These are phyloP conservation scores for Petrocephalus zakoni DNA, from an alignment of 2,113 vertebrate species.

Conservation along the genomic window DNA sequence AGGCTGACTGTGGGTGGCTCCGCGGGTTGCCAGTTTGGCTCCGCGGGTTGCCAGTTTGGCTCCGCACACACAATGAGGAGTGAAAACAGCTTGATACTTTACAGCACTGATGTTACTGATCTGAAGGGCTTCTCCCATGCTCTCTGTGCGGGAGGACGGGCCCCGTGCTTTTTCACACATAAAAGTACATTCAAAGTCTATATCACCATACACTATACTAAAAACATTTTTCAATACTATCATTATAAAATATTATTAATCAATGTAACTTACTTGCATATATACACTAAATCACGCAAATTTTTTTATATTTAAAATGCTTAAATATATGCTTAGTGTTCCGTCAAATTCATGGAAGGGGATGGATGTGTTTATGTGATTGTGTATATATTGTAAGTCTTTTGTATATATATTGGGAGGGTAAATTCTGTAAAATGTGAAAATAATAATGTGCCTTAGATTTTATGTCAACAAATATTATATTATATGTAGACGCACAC, in stretches of 20 bases:
- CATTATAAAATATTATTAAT: background rate
- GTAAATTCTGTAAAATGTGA: background rate
- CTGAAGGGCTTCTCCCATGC: constrained; percentile 13
- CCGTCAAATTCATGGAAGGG: background rate
- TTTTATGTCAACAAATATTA: background rate
- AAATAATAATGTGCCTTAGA: background rate
- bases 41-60: constrained; percentile 31
- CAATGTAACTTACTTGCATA: background rate
- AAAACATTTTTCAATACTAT: background rate
- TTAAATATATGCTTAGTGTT: no score
- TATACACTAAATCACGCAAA: background rate
- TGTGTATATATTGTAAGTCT: background rate
- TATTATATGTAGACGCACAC: no score
- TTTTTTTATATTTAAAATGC: background rate
- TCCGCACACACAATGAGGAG: constrained; percentile 22
- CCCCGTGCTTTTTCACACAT: background rate
- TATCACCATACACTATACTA: background rate
- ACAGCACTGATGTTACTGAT: constrained; percentile 33
- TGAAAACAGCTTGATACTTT: constrained; percentile 24
- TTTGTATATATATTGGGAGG: background rate
- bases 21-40: constrained; percentile 32
- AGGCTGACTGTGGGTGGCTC: constrained; percentile 41
- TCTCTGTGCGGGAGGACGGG: background rate
- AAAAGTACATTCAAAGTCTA: background rate
- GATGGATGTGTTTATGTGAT: background rate